Conservation (phyloP, 2,888 invertebrate genomes). For the Aquatica leii region DNA sequence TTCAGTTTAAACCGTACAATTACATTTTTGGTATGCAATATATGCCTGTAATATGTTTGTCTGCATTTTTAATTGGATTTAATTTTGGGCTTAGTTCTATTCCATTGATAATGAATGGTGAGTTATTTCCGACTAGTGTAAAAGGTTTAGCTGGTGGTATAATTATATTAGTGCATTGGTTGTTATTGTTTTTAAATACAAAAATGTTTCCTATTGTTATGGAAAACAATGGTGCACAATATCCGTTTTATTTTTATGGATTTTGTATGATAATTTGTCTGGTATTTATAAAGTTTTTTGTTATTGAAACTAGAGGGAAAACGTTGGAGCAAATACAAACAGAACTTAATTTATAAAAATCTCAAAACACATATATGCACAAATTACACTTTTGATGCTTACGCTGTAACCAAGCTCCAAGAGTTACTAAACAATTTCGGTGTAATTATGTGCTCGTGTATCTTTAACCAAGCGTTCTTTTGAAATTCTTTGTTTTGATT, state of each 20-base stretch:
- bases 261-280: slow-evolving; percentile 24
- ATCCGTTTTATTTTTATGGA: slow-evolving; percentile 32
- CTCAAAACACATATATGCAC: too few species aligned
- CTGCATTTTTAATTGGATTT: slow-evolving; percentile 25
- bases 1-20: slow-evolving; percentile 1
- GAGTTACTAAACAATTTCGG: too few species aligned
- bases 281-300: slow-evolving; percentile 25
- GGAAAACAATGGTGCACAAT: slow-evolving; percentile 15
- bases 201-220: slow-evolving; percentile 29
- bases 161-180: slow-evolving; percentile 26
- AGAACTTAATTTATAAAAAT: neutral
- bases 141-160: slow-evolving; percentile 29
- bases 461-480: too few species aligned
- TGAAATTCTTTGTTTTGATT: too few species aligned
- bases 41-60: slow-evolving; percentile 24
- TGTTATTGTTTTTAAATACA: slow-evolving; percentile 27
- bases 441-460: too few species aligned
- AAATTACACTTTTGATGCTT: too few species aligned
- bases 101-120: slow-evolving; percentile 32
- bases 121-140: slow-evolving; percentile 27
- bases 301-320: slow-evolving; percentile 21
- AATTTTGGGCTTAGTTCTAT: slow-evolving; percentile 30
- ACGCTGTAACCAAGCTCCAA: too few species aligned
- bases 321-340: slow-evolving; percentile 2
- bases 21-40: slow-evolving; percentile 17